Evolutionary conservation across 23 tunicate genomes (phyloP).

Genomic region (Halocynthia roretzi): DNA sequence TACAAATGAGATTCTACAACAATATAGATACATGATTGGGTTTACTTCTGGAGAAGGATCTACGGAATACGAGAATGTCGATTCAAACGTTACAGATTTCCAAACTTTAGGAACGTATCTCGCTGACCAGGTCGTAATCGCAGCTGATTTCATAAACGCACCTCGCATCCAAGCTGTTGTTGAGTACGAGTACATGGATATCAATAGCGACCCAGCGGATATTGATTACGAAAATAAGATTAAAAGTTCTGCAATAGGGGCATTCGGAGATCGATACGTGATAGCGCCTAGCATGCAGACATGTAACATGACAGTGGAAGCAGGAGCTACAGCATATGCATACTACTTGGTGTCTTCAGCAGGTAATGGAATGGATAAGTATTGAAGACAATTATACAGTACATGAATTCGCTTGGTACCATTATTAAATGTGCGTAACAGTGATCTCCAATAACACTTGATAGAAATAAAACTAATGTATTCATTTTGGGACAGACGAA

Average conservation of each 20-base stretch:
- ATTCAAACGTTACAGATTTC: not conserved
- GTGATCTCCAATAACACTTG: too few species aligned
- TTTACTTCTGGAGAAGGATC: conserved; percentile 20
- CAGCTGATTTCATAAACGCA: conserved; percentile 1
- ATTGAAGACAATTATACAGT: too few species aligned
- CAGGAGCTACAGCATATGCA: not conserved
- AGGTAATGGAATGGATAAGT: not conserved
- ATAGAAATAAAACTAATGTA: too few species aligned
- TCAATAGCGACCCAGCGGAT: not conserved
- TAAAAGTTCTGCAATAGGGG: not conserved
- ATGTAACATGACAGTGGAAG: conserved; percentile 7
- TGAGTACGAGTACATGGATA: conserved; percentile 16
- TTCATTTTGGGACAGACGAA: too few species aligned
- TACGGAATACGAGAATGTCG: not conserved
- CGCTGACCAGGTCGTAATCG: not conserved
- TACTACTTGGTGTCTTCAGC: not conserved
- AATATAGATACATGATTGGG: conserved; percentile 12
- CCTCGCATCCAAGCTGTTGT: not conserved
- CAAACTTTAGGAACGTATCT: not conserved
- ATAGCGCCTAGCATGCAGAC: conserved; percentile 6
- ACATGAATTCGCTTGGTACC: too few species aligned
- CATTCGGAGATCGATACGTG: conserved; percentile 12
- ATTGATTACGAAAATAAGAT: not conserved
- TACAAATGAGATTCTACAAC: not conserved
- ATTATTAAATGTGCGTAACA: too few species aligned